Percentiles rank a stretch among this genome's conserved stretches.
These are phyloP conservation scores for Leptodactylus fuscus DNA, from an alignment of 2,113 vertebrate genomes.

Conservation along the genomic window DNA sequence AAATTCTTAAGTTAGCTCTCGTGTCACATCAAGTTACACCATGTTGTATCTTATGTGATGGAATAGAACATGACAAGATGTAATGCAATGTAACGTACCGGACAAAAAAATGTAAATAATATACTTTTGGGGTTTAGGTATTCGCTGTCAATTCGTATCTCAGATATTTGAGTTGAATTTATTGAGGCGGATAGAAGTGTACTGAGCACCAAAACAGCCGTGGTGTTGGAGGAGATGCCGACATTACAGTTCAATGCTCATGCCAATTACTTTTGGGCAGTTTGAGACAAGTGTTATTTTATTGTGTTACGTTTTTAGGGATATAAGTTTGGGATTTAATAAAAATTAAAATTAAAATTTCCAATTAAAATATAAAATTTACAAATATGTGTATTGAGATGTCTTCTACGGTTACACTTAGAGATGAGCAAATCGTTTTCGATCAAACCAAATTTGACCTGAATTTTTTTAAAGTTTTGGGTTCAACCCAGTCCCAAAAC, in stretches of 20 bases:
- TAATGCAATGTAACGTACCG: constrained; percentile 77
- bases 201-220: constrained; percentile 67
- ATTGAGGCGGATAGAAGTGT: constrained; percentile 74
- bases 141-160: constrained; percentile 77
- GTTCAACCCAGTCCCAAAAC: too few species aligned
- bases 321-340: constrained; percentile 11
- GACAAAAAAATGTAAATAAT: constrained; percentile 82
- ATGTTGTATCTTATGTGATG: constrained; percentile 71
- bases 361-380: too few species aligned
- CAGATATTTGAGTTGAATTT: constrained; percentile 71
- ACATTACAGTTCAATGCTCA: constrained; percentile 74
- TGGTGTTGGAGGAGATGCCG: constrained; percentile 70
- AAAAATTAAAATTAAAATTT: too few species aligned
- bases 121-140: constrained; percentile 77
- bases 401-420: too few species aligned
- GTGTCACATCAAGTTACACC: constrained; percentile 72
- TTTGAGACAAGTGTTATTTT: constrained; percentile 71
- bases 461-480: too few species aligned
- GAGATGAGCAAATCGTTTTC: too few species aligned
- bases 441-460: too few species aligned
- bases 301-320: constrained; percentile 64
- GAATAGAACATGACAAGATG: constrained; percentile 74
- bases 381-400: too few species aligned
- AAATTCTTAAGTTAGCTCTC: constrained; percentile 43
- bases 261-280: constrained; percentile 77